Base-by-base conservation (phyloP, 2,797 vertebrate species). In the Smutsia gigantea region DNA sequence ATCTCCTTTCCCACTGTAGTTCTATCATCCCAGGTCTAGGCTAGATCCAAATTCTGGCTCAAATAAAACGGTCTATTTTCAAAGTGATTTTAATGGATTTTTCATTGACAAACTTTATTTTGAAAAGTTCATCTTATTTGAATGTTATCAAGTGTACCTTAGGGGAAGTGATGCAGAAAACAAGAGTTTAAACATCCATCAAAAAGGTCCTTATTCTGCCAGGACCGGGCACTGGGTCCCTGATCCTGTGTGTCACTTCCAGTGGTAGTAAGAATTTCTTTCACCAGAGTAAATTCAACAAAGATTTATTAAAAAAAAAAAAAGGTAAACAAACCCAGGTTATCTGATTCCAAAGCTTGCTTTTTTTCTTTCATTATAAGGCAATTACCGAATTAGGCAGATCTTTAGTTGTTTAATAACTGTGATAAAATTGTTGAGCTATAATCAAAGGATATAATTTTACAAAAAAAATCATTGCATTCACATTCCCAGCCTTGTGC, bases 371-470 rank as follows among this genome's bases (percentile, higher is more conserved):
- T 15, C 39, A 5, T 87, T 79, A 72, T 68, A 79, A 95, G 49
- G 2, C 83, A 79, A 94, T 83, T 59, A 87, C 91, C 89, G 37
- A 91, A 96, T 86, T 63, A 93, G 69, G 63, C 82, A 87, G 85
- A 71, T 84, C 85, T 95, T 75, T 92, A 87, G 81, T 93, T 90
- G 66, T 72, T 91, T 95, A 95, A 97, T 96, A 77, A 95, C 97
- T 94, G 46, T 95, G 92, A 97, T 97, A 97, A 96, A 75, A 64
- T 34, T 37, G 49, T 87, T 97, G 95, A 94, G 49, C 91, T 94
- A 79, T 84, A 93, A 96, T 97, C 94, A 97, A 91, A 95, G 95
- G 87, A 69, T 88, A 25, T 71, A 93, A 96, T 96, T 96, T 91
- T n/a, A 69, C 97, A 89, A 91, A 93, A 96, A 95, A 93, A 97